phyloP scores from a whole-genome alignment of 2,888 invertebrate species.

The Megastigmus dorsalis region DNA sequence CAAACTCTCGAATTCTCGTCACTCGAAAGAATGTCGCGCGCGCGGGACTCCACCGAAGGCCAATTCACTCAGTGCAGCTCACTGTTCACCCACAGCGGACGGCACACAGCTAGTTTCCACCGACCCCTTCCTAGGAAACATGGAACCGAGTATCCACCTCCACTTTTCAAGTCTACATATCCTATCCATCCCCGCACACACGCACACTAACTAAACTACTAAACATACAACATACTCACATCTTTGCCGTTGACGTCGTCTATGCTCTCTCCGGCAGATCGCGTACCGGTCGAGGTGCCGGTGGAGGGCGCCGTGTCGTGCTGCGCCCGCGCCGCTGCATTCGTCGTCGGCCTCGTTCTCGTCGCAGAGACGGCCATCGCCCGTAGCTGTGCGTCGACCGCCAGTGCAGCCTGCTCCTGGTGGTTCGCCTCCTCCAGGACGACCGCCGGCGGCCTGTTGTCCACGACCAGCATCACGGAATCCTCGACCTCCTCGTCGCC shows the following conservation, averaged over 20 bases:
- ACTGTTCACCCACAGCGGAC: not conserved
- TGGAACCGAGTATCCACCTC: too few species aligned
- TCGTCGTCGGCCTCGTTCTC: slow-evolving; percentile 20
- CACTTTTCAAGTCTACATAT: too few species aligned
- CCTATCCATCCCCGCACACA: too few species aligned
- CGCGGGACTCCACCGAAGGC: too few species aligned
- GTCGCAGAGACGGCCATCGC: slow-evolving; percentile 53
- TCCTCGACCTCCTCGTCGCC: not conserved
- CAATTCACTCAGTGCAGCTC: too few species aligned
- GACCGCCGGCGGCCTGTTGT: not conserved
- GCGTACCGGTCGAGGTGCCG: slow-evolving; percentile 61
- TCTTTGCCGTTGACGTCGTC: slow-evolving; percentile 62
- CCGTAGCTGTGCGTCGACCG: slow-evolving; percentile 52
- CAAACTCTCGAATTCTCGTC: too few species aligned
- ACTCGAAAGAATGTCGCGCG: too few species aligned
- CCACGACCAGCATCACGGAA: not conserved
- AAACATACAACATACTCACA: too few species aligned
- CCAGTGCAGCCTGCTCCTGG: slow-evolving; percentile 41
- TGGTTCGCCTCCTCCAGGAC: not conserved
- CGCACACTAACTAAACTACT: too few species aligned
- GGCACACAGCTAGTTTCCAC: too few species aligned
- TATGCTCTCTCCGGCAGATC: slow-evolving; percentile 65
- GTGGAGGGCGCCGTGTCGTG: slow-evolving; percentile 64
- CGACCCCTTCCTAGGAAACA: too few species aligned
- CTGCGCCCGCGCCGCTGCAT: slow-evolving; percentile 72